phyloP scores from a whole-genome alignment of 2,888 invertebrate genomes.

The Augochlorella aurata region DNA sequence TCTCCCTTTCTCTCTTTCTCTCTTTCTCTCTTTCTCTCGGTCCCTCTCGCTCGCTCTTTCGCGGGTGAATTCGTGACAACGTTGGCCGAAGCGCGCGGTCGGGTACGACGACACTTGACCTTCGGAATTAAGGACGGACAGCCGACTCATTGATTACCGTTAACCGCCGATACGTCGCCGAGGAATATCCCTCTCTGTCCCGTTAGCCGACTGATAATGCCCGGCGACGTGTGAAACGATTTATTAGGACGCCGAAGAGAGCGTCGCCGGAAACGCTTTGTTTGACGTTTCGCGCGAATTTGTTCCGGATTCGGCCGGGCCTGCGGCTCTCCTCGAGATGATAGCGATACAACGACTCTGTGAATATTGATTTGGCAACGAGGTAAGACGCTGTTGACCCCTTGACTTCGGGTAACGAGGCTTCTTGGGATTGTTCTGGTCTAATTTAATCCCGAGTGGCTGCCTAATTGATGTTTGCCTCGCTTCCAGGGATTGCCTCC shows the following conservation, averaged over 20 bases:
- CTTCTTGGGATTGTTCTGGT: neutral
- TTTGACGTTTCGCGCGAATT: neutral
- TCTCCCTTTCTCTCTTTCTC: neutral
- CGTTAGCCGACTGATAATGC: constrained; percentile 64
- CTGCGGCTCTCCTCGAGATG: too few relatives aligned
- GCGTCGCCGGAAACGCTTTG: constrained; percentile 14
- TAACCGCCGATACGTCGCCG: constrained; percentile 50
- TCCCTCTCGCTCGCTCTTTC: neutral
- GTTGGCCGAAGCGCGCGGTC: neutral
- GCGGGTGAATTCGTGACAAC: neutral
- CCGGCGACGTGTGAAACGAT: constrained; percentile 53
- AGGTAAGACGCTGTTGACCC: neutral
- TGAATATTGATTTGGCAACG: constrained; percentile 4
- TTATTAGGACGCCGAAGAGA: constrained; percentile 45
- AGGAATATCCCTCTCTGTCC: constrained; percentile 37
- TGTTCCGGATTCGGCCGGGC: neutral
- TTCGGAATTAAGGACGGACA: constrained; percentile 53
- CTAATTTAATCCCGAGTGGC: neutral
- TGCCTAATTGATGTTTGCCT: neutral
- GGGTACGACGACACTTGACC: constrained; percentile 53
- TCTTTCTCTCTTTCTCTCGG: neutral
- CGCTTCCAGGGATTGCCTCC: neutral
- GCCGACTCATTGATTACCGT: constrained; percentile 62
- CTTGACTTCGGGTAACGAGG: neutral
- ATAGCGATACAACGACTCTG: neutral